Evolutionary conservation across 2,888 invertebrate species (phyloP), one percentile per base, ranked within the genome.

Genomic region (Parasteatoda lunata): DNA sequence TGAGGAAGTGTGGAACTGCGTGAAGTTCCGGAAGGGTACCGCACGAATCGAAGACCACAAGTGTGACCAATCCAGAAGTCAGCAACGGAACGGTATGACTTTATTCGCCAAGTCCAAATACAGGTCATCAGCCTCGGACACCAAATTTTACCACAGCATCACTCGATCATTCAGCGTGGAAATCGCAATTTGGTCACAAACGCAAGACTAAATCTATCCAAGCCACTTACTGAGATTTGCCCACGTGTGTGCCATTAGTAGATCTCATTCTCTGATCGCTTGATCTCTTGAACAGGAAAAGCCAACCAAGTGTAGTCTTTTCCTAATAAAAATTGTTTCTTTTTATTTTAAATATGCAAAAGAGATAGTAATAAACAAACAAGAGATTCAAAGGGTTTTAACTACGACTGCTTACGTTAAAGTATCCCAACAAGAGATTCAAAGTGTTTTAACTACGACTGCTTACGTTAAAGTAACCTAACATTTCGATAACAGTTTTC

Each of bases 41-140:
- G 80, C 80, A 80, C 85, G 85, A 85, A 85, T 85, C 85, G 76
- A 80, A 80, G 85, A 84, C 85, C 85, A 85, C 71, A 13, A 80
- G 76, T 85, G 85, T 85, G 85, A 85, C 85, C 85, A 79, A 85
- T 84, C 84, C 78, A 70, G 84, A 69, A 70, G 15, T 75, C 73
- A 75, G 52, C 79, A 80, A 85, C 85, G 85, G 85, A 85, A 85
- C 85, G 85, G 80, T 85, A 79, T 85, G 85, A 76, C 59, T 81
- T 81, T 81, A 69, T 59, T 59, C n/a, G 59, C 75, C 81, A 75
- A 78, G 80, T 75, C 79, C 69, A 79, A 79, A 85, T 79, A 15
- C 76, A 45, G 85, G 85, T 85, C 85, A 85, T 80, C 85, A 80
- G 76, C 79, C 85, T 85, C 71, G 30, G 30, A 30, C 71, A 11